A percentile compares a stretch with the other conserved stretches of the same genome.
phyloP scores from a whole-genome alignment of 2,797 vertebrate species.

The Malurus splendens region DNA sequence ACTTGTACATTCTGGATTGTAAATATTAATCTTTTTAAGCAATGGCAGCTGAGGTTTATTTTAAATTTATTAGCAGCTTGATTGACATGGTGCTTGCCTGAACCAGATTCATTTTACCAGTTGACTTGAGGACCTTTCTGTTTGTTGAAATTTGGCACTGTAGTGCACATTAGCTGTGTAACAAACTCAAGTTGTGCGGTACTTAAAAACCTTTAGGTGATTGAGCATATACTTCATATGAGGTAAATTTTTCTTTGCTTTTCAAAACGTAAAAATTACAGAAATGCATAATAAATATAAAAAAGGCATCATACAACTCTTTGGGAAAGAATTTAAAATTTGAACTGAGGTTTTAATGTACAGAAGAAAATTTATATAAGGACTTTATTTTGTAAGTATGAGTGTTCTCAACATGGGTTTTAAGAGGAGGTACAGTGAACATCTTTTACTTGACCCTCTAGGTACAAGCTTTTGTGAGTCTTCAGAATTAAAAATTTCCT shows the following conservation, averaged over 20 bases:
- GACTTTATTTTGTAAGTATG: not conserved
- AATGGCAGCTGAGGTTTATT: not conserved
- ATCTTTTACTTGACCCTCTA: not conserved
- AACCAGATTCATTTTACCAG: not conserved
- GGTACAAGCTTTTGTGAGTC: not conserved
- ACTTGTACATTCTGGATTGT: not conserved
- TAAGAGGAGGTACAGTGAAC: accelerated
- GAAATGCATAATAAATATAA: not conserved
- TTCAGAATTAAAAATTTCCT: not conserved
- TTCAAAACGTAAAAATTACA: not conserved
- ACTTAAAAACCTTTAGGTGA: not conserved
- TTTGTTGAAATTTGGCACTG: not conserved
- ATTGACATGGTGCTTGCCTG: not conserved
- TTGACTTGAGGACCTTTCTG: not conserved
- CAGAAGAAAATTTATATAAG: not conserved
- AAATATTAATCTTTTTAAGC: not conserved
- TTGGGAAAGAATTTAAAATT: not conserved
- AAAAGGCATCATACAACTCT: not conserved
- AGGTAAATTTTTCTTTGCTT: not conserved
- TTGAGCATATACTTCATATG: not conserved
- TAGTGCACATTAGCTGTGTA: not conserved
- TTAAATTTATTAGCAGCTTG: not conserved
- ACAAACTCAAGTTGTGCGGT: not conserved
- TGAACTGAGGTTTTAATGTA: not conserved
- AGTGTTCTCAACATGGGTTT: not conserved